phyloP scores from a whole-genome alignment of 2,888 invertebrate species.

The Azorinus chamasolen region DNA sequence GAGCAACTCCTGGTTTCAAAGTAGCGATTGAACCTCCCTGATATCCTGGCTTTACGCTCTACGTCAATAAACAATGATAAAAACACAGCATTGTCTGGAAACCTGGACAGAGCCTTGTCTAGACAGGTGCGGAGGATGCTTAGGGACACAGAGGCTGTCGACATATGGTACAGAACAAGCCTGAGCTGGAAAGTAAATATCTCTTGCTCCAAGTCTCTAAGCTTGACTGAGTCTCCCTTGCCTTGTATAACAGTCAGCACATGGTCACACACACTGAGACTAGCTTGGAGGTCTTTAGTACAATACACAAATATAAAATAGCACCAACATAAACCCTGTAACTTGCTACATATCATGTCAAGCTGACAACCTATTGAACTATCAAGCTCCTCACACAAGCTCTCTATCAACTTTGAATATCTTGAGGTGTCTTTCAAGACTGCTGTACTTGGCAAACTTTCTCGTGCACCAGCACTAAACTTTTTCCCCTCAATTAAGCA shows the following conservation, averaged over 20 bases:
- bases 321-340: slow-evolving; percentile 65
- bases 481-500: slow-evolving; percentile 66
- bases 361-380: background rate
- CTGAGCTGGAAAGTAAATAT: slow-evolving; percentile 61
- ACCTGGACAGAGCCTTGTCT: slow-evolving; percentile 70
- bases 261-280: slow-evolving; percentile 37
- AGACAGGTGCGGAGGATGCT: slow-evolving; percentile 71
- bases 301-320: slow-evolving; percentile 82
- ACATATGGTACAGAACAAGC: slow-evolving; percentile 76
- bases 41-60: slow-evolving; percentile 78
- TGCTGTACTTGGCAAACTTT: slow-evolving; percentile 36
- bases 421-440: slow-evolving; percentile 61
- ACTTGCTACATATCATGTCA: no score
- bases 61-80: slow-evolving; percentile 76
- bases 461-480: slow-evolving; percentile 48
- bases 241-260: background rate
- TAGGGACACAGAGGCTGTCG: slow-evolving; percentile 66
- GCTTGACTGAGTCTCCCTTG: background rate
- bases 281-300: slow-evolving; percentile 70
- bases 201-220: slow-evolving; percentile 31
- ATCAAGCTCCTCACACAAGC: slow-evolving; percentile 14
- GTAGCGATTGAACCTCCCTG: slow-evolving; percentile 77
- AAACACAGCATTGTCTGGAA: slow-evolving; percentile 76
- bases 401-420: slow-evolving; percentile 45
- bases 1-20: slow-evolving; percentile 70